phyloP scores from a whole-genome alignment of 1,140 invertebrate genomes.

The Nasonia vitripennis region DNA sequence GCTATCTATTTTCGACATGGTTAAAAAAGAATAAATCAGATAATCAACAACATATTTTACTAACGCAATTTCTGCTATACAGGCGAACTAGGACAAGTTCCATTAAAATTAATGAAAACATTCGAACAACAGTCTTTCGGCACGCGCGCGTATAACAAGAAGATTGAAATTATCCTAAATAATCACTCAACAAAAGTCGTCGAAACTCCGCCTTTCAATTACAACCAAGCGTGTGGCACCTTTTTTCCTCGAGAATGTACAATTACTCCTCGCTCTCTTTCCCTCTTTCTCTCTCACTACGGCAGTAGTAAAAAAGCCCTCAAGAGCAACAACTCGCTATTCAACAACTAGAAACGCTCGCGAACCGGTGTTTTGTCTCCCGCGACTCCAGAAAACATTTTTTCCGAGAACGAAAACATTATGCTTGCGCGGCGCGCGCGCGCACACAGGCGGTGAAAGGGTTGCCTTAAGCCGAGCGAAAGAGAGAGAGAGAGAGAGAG shows the following conservation, averaged over 20 bases:
- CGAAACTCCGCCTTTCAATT: slow-evolving; percentile 19
- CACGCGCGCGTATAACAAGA: neutral
- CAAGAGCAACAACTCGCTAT: slow-evolving; percentile 22
- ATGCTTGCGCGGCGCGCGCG: neutral
- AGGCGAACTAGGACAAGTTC: neutral
- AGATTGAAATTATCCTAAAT: slow-evolving; percentile 24
- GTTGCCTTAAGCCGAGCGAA: neutral
- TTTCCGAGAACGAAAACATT: slow-evolving; percentile 11
- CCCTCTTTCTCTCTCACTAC: neutral
- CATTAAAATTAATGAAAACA: slow-evolving; percentile 23
- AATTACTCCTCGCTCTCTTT: slow-evolving; percentile 17
- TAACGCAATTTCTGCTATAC: neutral
- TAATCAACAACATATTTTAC: slow-evolving; percentile 1
- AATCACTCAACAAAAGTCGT: neutral
- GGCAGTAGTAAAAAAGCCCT: slow-evolving; percentile 20
- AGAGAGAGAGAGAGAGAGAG: neutral
- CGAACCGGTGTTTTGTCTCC: neutral
- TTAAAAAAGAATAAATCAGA: slow-evolving; percentile 14
- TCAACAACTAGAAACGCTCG: slow-evolving; percentile 9
- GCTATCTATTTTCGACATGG: neutral
- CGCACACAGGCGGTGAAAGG: slow-evolving; percentile 5
- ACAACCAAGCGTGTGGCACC: slow-evolving; percentile 39
- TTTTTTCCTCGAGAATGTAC: slow-evolving; percentile 31
- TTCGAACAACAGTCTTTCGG: slow-evolving; percentile 6
- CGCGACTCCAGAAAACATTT: neutral